Base-by-base conservation (phyloP, 2,888 invertebrate species). In the Mimumesa dahlbomi region DNA sequence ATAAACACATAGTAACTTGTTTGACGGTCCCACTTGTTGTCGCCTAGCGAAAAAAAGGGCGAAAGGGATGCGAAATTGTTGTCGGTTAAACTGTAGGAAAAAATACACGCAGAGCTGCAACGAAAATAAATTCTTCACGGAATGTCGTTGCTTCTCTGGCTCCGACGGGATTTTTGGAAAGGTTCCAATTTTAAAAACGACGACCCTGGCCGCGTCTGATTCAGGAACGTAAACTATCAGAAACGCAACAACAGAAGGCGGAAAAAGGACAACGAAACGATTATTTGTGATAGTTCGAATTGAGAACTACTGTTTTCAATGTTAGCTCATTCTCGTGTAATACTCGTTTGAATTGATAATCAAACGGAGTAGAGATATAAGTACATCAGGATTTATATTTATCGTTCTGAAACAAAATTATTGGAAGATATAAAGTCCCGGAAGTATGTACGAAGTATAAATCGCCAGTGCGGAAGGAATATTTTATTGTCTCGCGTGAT, bases 161-260 rank as follows among this genome's bases (percentile, higher is more conserved):
- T 19, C 21, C 57, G 18, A 46, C 49, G 64, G 18, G 52, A 65
- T 69, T 67, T 66, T 72, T 83, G 83, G 82, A 83, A 43, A 13
- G 62, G 62, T 67, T 82, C 83, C 83, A 83, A 73, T 75, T 75
- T 76, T 73, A 76, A 79, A 79, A 82, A 81, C 73, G 69, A 69
- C 77, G 75, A 73, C 72, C 71, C 77, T 75, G 67, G 53, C 42
- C 62, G 34, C 53, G 46, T 31, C 57, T 67, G 75, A 48, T 38
- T 63, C 66, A 43, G 29, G 19, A 14, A 25, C 50, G 62, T 43
- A 48, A 16, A 16, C 45, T 46, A 59, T 64, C 62, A 62, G 38
- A 59, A 19, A 16, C 34, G 49, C 52, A 71, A 52, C 48, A 43
- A 58, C 40, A 25, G 18, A 45, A 58, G 40, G 22, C 57, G 43